Base-by-base conservation (phyloP, 2,113 vertebrate genomes). In the Spea bombifrons region DNA sequence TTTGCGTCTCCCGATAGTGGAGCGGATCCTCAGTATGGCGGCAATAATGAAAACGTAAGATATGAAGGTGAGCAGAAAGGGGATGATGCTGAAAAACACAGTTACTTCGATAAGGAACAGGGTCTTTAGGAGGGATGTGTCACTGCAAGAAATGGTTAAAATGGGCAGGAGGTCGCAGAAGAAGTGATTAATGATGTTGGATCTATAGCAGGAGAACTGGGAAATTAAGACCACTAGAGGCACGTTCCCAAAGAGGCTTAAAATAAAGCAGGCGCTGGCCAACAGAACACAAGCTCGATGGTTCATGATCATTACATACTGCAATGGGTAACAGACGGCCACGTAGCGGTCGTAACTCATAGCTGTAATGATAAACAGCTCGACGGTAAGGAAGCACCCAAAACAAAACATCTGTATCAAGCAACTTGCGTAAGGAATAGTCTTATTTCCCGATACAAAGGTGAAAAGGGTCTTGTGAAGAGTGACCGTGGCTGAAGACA, bases 311-410 rank as follows among this genome's bases (percentile, higher is more conserved):
- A 10, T 52, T 5, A 17, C 10, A 52, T 83, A 83, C 46, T 71
- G 78, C 50, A 83, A 5, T 30, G 82, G 82, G 57, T 83, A 43
- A 75, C 82, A 83, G 57, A 83, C 81, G 59, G 82, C 75, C 7
- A 81, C 59, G 3, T 81, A 81, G 7, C 82, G 80, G 7, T 83
- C 79, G 17, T 81, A 83, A 8, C 78, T 73, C 82, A 83, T 83
- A 3, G 49, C 75, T 6, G 82, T 78, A 13, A 83, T 79, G 4
- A 83, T 30, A 10, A 83, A 30, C 66, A 77, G 63, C 75, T 49
- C 75, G 12, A 59, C 70, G 44, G 52, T 55, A 15, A 45, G 59
- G 4, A 77, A 59, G 52, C 66, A 77, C 1, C 16, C 48, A 63
- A 70, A 77, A 5, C 69, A 13, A 7, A 2, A 77, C 45, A 70